Evolutionary conservation across 2,113 vertebrate genomes (phyloP).

Genomic region (Cardinalis cardinalis): DNA sequence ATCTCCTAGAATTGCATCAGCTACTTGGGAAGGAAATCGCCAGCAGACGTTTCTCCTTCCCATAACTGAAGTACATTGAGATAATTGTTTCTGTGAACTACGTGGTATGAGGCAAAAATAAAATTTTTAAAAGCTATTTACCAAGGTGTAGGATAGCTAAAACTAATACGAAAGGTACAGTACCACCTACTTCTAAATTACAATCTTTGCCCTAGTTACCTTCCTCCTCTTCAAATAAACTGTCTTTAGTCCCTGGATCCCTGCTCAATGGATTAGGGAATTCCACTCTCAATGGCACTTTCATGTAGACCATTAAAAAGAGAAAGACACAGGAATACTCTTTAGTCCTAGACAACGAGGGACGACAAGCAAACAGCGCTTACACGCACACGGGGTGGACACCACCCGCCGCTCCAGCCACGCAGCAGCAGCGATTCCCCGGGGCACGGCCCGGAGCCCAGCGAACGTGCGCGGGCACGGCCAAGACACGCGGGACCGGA

Average conservation of each 20-base stretch:
- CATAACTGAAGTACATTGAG: background rate
- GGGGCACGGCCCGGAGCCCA: background rate
- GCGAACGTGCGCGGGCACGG: background rate
- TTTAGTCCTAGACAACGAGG: background rate
- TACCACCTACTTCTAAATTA: fast-evolving
- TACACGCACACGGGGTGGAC: fast-evolving
- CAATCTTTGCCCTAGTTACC: background rate
- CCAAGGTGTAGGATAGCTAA: background rate
- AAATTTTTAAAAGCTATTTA: too few relatives aligned
- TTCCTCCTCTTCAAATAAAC: background rate
- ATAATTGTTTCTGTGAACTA: background rate
- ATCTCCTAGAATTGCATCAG: background rate
- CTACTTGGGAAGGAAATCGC: background rate
- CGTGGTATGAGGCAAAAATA: background rate
- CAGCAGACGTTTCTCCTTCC: background rate
- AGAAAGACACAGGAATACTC: background rate
- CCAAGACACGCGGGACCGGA: background rate
- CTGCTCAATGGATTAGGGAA: background rate
- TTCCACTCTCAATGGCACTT: background rate
- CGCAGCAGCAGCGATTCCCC: background rate
- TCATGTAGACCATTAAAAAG: background rate
- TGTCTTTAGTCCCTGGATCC: background rate
- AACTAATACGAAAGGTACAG: background rate
- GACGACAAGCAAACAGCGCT: background rate
- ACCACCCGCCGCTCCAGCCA: background rate